phyloP scores from a whole-genome alignment of 2,888 invertebrate genomes.

The Cetonia aurata region DNA sequence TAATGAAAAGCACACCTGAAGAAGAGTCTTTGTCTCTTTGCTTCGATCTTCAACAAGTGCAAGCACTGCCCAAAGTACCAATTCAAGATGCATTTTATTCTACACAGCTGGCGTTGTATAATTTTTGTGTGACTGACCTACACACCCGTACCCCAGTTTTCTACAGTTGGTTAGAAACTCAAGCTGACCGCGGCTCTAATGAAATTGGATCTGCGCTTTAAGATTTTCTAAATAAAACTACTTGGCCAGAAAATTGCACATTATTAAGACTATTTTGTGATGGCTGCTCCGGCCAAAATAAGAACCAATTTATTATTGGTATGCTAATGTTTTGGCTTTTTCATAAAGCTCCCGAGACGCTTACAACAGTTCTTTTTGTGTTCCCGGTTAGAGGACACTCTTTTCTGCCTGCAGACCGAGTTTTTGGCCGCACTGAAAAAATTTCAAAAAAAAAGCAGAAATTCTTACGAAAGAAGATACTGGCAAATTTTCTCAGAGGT shows the following conservation, averaged over 20 bases:
- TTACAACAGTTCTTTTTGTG: constrained; percentile 18
- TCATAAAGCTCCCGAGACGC: constrained; percentile 28
- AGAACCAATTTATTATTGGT: not conserved
- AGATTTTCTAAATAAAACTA: not conserved
- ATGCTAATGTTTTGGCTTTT: constrained; percentile 40
- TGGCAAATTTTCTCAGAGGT: too few species aligned
- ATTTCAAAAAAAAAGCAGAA: constrained; percentile 12
- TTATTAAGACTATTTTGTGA: not conserved
- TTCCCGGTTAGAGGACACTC: constrained; percentile 43
- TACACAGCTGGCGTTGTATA: constrained; percentile 1
- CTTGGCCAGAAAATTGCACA: not conserved
- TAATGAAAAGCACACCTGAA: not conserved
- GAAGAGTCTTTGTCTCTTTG: not conserved
- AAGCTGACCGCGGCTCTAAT: not conserved
- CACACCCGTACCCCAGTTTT: not conserved
- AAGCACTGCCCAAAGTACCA: not conserved
- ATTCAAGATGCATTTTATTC: constrained; percentile 2
- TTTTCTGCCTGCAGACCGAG: constrained; percentile 42
- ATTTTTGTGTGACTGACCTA: not conserved
- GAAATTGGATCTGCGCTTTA: not conserved
- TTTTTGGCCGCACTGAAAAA: constrained; percentile 44
- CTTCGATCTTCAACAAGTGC: not conserved
- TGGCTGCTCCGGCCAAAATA: too few species aligned
- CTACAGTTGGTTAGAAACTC: constrained; percentile 3
- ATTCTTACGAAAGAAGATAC: not conserved